Evolutionary conservation across 2,113 vertebrate genomes (phyloP), one percentile per base, ranked within the genome.

Genomic region (Pygoscelis adeliae): DNA sequence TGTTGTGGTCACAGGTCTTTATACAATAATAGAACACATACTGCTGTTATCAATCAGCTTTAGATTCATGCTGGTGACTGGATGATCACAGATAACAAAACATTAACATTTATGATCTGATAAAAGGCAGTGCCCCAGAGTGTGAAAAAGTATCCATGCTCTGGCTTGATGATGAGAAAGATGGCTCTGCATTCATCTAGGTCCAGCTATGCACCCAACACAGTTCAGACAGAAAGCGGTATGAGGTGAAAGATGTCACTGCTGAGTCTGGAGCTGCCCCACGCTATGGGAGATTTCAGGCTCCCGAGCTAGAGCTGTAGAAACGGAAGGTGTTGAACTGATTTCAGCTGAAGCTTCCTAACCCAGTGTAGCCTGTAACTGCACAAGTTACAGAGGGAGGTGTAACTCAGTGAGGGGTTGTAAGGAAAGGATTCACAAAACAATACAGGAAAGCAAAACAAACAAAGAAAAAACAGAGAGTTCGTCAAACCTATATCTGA

Each of bases 401-500:
- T 76, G 38, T 47, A 82, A 65, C 27, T 87, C 40, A 16, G 18
- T 11, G 40, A 86, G 22, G 5, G 9, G 7, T 38, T 66, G 19
- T 61, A 49, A 84, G 21, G 46, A 74, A 87, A 74, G 25, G 10
- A 92, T 77, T 85, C 79, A 32, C 81, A 81, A 77, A 92, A 70
- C 25, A 66, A 53, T 46, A 46, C 49, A 62, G n/a, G 11, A 85
- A 83, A 88, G 66, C 14, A 93, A 96, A 95, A 93, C 32, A 74
- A 81, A 94, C 18, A 74, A 86, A 86, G 49, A 79, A 95, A 83
- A 50, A 38, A 3, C 46, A 80, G 42, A 55, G 38, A 89, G 40
- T 87, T 90, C 76, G 95, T 49, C 62, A 93, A 97, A 85, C 15
- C 44, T 74, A 4, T 44, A 87, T 93, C 81, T 96, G 90, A 86